Evolutionary conservation across 2,113 vertebrate species (phyloP), one percentile per base, ranked within the genome.

Genomic region (Eidolon helvum): DNA sequence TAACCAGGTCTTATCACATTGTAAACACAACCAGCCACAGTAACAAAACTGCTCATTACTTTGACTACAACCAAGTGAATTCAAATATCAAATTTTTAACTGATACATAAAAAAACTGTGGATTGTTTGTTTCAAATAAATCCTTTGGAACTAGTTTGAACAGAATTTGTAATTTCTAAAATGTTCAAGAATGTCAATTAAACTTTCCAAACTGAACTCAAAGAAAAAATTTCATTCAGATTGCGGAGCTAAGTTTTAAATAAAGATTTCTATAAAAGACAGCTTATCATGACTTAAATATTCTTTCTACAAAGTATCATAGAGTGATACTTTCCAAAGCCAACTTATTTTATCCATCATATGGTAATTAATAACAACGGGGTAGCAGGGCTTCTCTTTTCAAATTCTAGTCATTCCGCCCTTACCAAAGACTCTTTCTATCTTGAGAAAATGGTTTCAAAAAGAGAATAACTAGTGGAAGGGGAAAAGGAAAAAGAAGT

Each of bases 401-500:
- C 90, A 95, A 95, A 35, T 96, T 95, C 97, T 95, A 97, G 85
- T 98, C 74, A 78, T 96, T 96, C 48, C 22, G 94, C 90, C 94
- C 90, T 97, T 93, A 92, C 83, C 45, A 59, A 72, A 92, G 96
- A 95, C 90, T 95, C 26, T 1, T 95, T 72, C 75, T 91, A 95
- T 96, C 68, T 90, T 77, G 74, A 97, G 87, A 96, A 96, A 95
- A 75, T 72, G 63, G 50, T 68, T 94, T 94, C 0, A 10, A 87
- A 79, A 82, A 90, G 55, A 78, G n/a, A 89, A 65, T 80, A 96
- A 97, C 97, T 89, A 96, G 92, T 6, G 24, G 93, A 98, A 98
- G 97, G 96, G 92, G 86, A 98, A 96, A 97, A 83, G 90, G 97
- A 95, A 97, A 98, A 97, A 97, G 90, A 98, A 98, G 93, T 95